Base-by-base conservation (phyloP, 1,140 invertebrate species). In the Ceratina japonica region DNA sequence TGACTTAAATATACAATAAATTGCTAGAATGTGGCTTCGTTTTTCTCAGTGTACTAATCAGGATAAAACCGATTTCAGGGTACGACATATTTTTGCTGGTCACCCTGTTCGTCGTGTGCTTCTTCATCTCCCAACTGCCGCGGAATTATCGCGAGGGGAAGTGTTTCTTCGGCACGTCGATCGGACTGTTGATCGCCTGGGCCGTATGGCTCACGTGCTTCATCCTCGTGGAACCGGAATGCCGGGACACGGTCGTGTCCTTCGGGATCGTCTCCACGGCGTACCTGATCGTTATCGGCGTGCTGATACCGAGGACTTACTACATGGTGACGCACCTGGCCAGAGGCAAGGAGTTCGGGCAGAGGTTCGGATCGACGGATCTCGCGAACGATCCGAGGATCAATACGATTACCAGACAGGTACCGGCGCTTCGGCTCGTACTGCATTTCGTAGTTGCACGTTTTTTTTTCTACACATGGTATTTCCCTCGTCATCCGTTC, bases 131-230 rank as follows among this genome's bases (percentile, higher is more conserved):
- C 16, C 92, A 92, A 54, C 93, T 94, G 20, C 93, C 92, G 52
- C 91, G 94, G 44, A 95, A 95, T 88, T 94, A 95, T 84, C 91
- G 91, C 7, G 95, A 95, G 80, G 94, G 94, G 5, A 91, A 92
- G 31, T 93, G 93, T n/a, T 94, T 95, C 80, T 92, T 94, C 44
- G 88, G 92, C 0, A 93, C 92, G 0, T 91, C 91, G 3, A 90
- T 93, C 61, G 88, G 93, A 1, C 87, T 93, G 16, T 68, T 93
- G 2, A 63, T 91, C 18, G 87, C 93, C 2, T 95, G 94, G 94
- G 82, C 93, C 3, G 86, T 91, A 13, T 95, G 94, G 94, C 70
- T 93, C 1, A 91, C 92, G 4, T 92, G 90, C n/a, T 93, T 94
- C 75, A 82, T 93, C 37, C 65, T 93, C 3, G 86, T 94, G 54